Conservation (phyloP, 2,113 vertebrate genomes). For the Lepisosteus osseus region DNA sequence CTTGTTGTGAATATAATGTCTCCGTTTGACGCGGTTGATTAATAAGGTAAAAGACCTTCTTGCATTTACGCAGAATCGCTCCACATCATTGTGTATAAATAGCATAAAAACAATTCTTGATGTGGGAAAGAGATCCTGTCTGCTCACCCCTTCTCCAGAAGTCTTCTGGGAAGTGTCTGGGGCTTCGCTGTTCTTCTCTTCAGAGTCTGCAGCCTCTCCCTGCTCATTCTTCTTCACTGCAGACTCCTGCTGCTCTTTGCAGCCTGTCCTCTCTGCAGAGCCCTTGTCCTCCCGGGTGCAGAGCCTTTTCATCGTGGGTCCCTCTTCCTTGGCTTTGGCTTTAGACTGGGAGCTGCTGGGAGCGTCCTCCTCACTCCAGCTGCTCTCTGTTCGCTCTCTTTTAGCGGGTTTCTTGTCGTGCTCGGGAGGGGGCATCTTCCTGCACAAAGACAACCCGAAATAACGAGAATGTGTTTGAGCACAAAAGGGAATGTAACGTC, state of each 20-base stretch:
- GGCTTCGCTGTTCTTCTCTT: not conserved
- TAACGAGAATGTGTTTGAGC: not conserved
- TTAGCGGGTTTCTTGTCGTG: not conserved
- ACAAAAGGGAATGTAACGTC: not conserved
- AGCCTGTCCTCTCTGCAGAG: not conserved
- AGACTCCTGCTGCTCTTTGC: not conserved
- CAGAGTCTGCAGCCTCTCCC: not conserved
- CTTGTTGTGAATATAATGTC: no score
- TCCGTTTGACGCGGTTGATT: no score
- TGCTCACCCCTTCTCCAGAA: no score
- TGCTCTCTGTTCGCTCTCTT: not conserved
- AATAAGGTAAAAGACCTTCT: no score
- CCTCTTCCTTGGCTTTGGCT: not conserved
- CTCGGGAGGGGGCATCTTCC: constrained; percentile 13
- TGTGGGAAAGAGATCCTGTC: no score
- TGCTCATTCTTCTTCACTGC: not conserved
- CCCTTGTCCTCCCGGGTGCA: not conserved
- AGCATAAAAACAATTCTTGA: no score
- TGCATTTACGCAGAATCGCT: no score
- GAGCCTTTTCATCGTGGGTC: not conserved
- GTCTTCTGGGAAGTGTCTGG: not conserved
- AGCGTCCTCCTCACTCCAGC: not conserved
- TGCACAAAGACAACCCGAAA: constrained; percentile 15
- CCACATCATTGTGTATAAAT: no score
- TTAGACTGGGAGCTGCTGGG: not conserved